Base-by-base conservation (phyloP, 2,113 vertebrate species). In the Apus apus region DNA sequence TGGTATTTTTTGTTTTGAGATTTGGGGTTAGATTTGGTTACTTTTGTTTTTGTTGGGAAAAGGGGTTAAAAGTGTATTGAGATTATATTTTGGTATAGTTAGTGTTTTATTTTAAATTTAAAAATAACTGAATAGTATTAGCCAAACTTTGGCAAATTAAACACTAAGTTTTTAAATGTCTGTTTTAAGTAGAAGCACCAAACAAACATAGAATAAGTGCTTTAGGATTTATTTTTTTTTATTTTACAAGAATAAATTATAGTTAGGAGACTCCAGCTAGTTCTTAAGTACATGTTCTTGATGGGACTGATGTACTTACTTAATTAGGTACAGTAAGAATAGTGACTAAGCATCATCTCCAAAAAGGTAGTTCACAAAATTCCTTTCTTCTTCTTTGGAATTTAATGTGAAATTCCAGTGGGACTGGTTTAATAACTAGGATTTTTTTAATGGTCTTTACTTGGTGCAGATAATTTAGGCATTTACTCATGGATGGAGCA, bases 351-450 rank as follows among this genome's bases (percentile, higher is more conserved):
- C 45, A n/a, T 90, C 61, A 50, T 91, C 68, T 96, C 71, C 94
- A 86, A 70, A 92, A 97, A 95, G 15, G 73, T 61, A 75, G 80
- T 78, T 97, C 58, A 78, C 82, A 56, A 94, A 95, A 85, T 76
- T 94, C 60, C 86, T 94, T 93, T 88, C 74, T 83, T 81, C 51
- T 27, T 94, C 85, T 86, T 95, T 92, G 60, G 61, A 96, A 77
- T 96, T 91, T 85, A 86, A 87, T 93, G 80, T 89, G 51, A 83
- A 91, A 89, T 95, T 96, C n/a, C 84, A 77, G 68, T 45, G 92
- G 53, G 43, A 7, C 51, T 95, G 40, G 26, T 87, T 82, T 58
- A 65, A 76, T 79, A 79, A 27, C 76, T 83, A 96, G 43, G 11
- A 50, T 93, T 89, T 87, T 91, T 21, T 23, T 76, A 72, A 45